Evolutionary conservation across 2,113 vertebrate species (phyloP).

Genomic region (Ahaetulla prasina): DNA sequence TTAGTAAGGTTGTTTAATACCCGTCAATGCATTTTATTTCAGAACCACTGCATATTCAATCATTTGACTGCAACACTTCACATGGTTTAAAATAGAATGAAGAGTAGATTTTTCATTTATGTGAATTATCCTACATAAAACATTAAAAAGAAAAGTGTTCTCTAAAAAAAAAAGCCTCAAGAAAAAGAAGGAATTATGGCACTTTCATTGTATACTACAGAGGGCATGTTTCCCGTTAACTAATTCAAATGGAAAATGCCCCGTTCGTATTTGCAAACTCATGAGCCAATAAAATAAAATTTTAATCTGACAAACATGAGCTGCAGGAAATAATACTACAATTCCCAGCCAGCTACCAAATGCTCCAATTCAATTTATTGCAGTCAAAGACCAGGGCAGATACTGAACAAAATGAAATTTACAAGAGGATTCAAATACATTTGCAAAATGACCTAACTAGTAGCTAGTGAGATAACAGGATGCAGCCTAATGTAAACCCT

Average conservation of each 20-base stretch:
- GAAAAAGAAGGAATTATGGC: not conserved
- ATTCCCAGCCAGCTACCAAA: not conserved
- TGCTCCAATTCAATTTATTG: no score
- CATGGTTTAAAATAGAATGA: conserved; percentile 25
- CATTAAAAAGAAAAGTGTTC: not conserved
- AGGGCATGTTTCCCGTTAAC: not conserved
- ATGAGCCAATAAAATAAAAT: not conserved
- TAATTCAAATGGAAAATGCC: not conserved
- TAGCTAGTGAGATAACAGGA: no score
- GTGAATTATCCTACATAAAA: not conserved
- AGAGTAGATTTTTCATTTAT: not conserved
- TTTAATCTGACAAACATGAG: conserved; percentile 25
- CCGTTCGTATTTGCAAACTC: not conserved
- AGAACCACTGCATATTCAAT: conserved; percentile 43
- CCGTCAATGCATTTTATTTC: conserved; percentile 33
- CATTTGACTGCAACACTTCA: conserved; percentile 24
- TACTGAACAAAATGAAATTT: no score
- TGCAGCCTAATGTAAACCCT: no score
- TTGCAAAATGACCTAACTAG: no score
- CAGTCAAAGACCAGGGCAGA: no score
- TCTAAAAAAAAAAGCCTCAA: not conserved
- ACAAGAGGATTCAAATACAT: no score
- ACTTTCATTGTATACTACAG: not conserved
- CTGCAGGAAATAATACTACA: not conserved
- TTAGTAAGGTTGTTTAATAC: not conserved